Evolutionary conservation across 2,888 invertebrate species (phyloP), one percentile per base, ranked within the genome.

Genomic region (Tetranychus piercei): DNA sequence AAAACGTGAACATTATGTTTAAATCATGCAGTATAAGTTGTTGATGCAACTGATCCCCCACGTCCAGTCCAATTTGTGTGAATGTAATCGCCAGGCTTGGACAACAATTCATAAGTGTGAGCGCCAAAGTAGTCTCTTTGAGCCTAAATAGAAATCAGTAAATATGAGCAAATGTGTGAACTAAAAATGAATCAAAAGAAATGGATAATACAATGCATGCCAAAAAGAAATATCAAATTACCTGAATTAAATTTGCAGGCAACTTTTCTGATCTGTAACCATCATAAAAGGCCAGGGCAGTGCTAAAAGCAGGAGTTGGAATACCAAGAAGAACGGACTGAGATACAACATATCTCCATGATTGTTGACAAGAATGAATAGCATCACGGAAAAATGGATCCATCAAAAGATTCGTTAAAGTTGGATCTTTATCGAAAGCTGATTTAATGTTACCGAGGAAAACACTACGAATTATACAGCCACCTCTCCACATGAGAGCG

Each of bases 41-140:
- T 89, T n/a, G 94, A 92, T 1, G 94, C 92, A 6, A 94, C 92
- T 81, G 92, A 91, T 77, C 95, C 95, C 45, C 99, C 99, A 80
- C 91, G 92, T 18, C 99, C 99, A 11, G 97, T 99, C 99, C 99
- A 99, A 85, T 99, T 97, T 77, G 97, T 97, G 84, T 99, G 99
- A 4, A 92, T 87, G 82, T 90, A 96, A 79, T 87, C 87, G 5
- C 95, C 96, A 71, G 95, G 95, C 77, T 90, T 85, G 6, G 86
- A 86, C 74, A 93, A 83, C 74, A 95, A 83, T 84, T 99, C 96
- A 81, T 99, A 99, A 0, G 97, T 99, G 83, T 99, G 99, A 0
- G 99, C 97, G 1, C 99, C 99, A 81, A 99, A 99, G 82, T 94
- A 99, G 83, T 99, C 99, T 65, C 99, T 86, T 82, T 96, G 96